Evolutionary conservation across 2,113 vertebrate genomes (phyloP).

Genomic region (Sminthopsis crassicaudata): DNA sequence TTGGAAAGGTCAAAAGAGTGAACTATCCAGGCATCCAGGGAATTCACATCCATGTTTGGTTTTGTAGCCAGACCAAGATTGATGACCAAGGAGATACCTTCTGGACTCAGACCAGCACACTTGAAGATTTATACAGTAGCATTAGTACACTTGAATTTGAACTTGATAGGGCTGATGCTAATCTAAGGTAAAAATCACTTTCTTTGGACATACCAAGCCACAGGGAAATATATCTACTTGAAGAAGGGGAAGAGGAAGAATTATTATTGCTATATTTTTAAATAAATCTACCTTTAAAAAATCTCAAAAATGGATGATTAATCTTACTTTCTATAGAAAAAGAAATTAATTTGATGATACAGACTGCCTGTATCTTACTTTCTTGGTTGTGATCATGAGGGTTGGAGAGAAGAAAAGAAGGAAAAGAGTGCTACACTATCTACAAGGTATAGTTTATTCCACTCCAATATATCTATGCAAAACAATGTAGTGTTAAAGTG

Average conservation of each 20-base stretch:
- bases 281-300: neutral
- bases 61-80: too few species aligned
- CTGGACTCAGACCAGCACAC: neutral
- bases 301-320: neutral
- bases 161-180: neutral
- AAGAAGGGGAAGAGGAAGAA: too few species aligned
- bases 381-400: neutral
- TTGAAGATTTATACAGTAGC: neutral
- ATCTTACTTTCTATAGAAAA: neutral
- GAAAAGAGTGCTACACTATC: neutral
- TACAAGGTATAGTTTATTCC: neutral
- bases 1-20: neutral
- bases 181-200: neutral
- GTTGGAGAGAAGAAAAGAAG: neutral
- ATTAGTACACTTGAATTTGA: neutral
- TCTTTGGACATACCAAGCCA: neutral
- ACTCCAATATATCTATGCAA: neutral
- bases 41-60: neutral
- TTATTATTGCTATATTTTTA: neutral
- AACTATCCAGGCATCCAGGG: too few species aligned
- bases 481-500: neutral
- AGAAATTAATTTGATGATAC: neutral
- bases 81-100: neutral
- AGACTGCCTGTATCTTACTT: neutral
- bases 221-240: neutral